Evolutionary conservation across 1,140 invertebrate genomes (phyloP).

Genomic region (Eubasilissa regina): DNA sequence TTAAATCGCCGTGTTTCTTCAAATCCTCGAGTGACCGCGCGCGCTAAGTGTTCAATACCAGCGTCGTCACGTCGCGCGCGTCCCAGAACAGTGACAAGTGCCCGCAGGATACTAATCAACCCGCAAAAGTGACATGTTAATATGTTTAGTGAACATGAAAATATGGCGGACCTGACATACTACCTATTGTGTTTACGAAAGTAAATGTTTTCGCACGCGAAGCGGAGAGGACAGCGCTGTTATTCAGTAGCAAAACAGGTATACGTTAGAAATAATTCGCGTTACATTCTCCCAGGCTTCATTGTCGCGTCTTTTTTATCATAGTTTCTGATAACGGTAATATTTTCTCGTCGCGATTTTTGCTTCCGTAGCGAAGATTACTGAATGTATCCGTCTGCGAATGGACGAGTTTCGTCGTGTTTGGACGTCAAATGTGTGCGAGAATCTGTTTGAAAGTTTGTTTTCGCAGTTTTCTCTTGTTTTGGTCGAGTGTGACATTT

Average conservation of each 20-base stretch:
- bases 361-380: background rate
- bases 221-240: background rate
- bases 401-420: background rate
- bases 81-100: too few relatives aligned
- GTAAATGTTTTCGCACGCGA: background rate
- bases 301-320: background rate
- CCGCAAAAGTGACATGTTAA: too few relatives aligned
- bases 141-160: background rate
- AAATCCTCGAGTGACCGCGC: too few relatives aligned
- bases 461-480: background rate
- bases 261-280: background rate
- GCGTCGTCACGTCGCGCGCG: too few relatives aligned
- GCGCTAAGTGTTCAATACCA: too few relatives aligned
- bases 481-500: background rate
- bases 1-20: too few relatives aligned
- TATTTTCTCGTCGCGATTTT: background rate
- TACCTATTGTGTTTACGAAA: slow-evolving; percentile 7
- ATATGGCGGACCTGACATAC: slow-evolving; percentile 7
- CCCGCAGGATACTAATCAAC: too few relatives aligned
- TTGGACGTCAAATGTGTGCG: background rate
- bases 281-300: background rate
- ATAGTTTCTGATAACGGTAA: background rate
- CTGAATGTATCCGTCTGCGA: background rate
- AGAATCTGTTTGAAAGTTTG: background rate
- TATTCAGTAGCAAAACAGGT: background rate